Evolutionary conservation across 2,888 invertebrate species (phyloP).

Genomic region (Andricus quercusramuli): DNA sequence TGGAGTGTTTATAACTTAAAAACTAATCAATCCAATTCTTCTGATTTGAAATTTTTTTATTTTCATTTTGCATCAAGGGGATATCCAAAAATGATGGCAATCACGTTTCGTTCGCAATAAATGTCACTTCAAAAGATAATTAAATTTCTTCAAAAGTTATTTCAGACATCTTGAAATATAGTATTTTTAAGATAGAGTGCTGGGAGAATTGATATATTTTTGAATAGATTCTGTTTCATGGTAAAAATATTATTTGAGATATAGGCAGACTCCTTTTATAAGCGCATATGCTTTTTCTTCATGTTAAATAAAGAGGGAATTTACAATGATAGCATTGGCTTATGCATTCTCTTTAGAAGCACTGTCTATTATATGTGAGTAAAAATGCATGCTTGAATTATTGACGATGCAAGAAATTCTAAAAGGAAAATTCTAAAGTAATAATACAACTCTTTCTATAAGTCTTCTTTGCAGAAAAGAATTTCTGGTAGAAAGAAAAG

Average conservation of each 20-base stretch:
- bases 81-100: no score
- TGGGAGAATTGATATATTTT: no score
- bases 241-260: background rate
- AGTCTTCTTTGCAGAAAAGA: background rate
- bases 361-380: background rate
- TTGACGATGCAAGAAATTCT: no score
- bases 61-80: no score
- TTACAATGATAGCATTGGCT: background rate
- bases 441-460: background rate
- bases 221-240: background rate
- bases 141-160: no score
- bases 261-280: background rate
- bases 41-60: no score
- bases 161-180: no score
- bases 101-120: no score
- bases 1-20: no score
- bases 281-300: background rate
- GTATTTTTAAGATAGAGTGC: no score
- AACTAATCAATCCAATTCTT: no score
- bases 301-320: conserved; percentile 7
- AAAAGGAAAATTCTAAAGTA: background rate
- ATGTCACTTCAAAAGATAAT: no score
- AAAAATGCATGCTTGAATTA: background rate
- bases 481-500: background rate
- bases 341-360: conserved; percentile 19